Evolutionary conservation across 1,140 invertebrate species (phyloP), one percentile per base, ranked within the genome.

Genomic region (Mizuhopecten yessoensis): DNA sequence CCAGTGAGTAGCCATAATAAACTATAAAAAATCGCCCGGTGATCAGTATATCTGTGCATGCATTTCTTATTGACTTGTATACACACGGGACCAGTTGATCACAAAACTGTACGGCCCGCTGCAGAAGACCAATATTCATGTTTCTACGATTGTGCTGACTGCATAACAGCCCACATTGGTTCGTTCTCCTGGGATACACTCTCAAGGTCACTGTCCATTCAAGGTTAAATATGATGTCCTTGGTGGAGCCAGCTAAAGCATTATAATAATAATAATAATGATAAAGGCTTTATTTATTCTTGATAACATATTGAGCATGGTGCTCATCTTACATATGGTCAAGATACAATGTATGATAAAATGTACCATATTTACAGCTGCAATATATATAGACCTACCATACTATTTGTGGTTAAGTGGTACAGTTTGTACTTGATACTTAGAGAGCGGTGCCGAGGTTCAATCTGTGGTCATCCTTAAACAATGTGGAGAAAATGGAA

Each of bases 41-140:
- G 57, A 75, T 75, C 29, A 7, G 57, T 75, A 75, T 75, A 75
- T 75, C 20, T 75, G 5, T 75, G 9, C n/a, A 9, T n/a, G 20
- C 23, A n/a, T n/a, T 75, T n/a, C 57, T 7, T 75, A 75, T 75
- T 75, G 57, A 29, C 57, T 75, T 75, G 57, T 75, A 75, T 75
- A 29, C 57, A 29, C 57, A 75, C 29, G 57, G 57, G 57, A 75
- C 57, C 11, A n/a, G n/a, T n/a, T 5, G n/a, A 29, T 7, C 57
- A 29, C 57, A 75, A 75, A 75, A 75, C 57, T 75, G 23, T n/a
- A n/a, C 5, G 57, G 5, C 57, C 29, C 57, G 23, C n/a, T 75
- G 9, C 17, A 1, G 42, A 45, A 9, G 42, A 75, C 57, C 57
- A 29, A 75, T 75, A 75, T 75, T n/a, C 57, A 29, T 23, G 15